Evolutionary conservation across 2,113 vertebrate species (phyloP).

Genomic region (Rana temporaria): DNA sequence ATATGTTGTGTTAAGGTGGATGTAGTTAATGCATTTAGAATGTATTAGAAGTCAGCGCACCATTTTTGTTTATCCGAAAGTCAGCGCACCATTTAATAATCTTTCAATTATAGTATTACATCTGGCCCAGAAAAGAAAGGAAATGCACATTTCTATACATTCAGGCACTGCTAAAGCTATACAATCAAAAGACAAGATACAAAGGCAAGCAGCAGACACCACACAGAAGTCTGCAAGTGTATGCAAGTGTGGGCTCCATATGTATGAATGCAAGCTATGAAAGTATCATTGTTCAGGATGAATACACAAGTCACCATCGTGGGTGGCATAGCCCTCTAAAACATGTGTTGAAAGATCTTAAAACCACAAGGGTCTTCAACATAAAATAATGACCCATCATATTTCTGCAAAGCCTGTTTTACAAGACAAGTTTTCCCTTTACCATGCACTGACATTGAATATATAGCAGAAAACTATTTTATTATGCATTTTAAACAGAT

Average conservation of each 20-base stretch:
- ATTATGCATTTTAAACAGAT: not conserved
- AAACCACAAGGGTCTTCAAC: slow-evolving; percentile 14
- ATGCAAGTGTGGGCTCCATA: slow-evolving; percentile 10
- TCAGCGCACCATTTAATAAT: too few species aligned
- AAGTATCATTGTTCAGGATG: slow-evolving; percentile 38
- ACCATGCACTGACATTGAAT: not conserved
- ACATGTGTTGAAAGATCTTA: slow-evolving; percentile 30
- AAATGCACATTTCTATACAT: not conserved
- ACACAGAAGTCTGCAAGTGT: not conserved
- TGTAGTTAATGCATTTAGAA: too few species aligned
- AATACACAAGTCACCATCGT: slow-evolving; percentile 22
- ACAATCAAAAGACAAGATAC: slow-evolving; percentile 8
- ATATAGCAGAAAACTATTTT: too few species aligned
- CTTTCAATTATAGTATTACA: too few species aligned
- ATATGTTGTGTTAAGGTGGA: too few species aligned
- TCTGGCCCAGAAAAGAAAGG: not conserved
- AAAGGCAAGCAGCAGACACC: not conserved
- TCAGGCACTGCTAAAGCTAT: slow-evolving; percentile 3
- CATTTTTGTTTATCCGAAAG: too few species aligned
- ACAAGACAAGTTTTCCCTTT: not conserved
- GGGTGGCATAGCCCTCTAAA: slow-evolving; percentile 21
- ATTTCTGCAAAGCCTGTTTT: slow-evolving; percentile 6
- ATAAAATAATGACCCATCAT: slow-evolving; percentile 21
- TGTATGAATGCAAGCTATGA: slow-evolving; percentile 10
- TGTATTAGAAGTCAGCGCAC: too few species aligned